Evolutionary conservation across 2,113 vertebrate genomes (phyloP).

Genomic region (Acanthisitta chloris): DNA sequence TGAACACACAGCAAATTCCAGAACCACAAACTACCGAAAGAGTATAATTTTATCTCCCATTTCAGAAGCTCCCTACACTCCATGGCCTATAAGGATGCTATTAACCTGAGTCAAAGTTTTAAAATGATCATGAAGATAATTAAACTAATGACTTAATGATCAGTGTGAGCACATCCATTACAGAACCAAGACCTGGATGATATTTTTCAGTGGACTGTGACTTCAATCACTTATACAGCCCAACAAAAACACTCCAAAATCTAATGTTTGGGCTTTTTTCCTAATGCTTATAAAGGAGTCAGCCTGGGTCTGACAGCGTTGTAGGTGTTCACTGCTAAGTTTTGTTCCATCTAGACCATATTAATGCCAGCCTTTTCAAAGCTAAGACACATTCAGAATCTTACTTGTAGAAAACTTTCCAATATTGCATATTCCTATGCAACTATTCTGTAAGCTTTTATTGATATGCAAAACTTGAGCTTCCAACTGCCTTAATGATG

Average conservation of each 20-base stretch:
- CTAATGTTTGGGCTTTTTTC: too few relatives aligned
- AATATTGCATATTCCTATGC: background rate
- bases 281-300: too few relatives aligned
- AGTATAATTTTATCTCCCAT: background rate
- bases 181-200: background rate
- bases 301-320: background rate
- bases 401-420: background rate
- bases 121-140: background rate
- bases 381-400: background rate
- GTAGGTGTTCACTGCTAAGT: background rate
- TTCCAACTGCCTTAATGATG: background rate
- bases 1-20: background rate
- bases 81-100: background rate
- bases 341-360: background rate
- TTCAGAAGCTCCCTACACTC: background rate
- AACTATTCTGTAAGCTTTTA: background rate
- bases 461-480: background rate
- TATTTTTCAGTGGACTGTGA: background rate
- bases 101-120: background rate
- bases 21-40: background rate
- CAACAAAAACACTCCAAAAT: background rate
- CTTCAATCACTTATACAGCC: background rate
- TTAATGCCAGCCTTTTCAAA: background rate
- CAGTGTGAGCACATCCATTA: background rate
- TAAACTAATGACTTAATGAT: background rate